Evolutionary conservation across 2,797 vertebrate species (phyloP).

Genomic region (Oryzias dopingdopingensis): DNA sequence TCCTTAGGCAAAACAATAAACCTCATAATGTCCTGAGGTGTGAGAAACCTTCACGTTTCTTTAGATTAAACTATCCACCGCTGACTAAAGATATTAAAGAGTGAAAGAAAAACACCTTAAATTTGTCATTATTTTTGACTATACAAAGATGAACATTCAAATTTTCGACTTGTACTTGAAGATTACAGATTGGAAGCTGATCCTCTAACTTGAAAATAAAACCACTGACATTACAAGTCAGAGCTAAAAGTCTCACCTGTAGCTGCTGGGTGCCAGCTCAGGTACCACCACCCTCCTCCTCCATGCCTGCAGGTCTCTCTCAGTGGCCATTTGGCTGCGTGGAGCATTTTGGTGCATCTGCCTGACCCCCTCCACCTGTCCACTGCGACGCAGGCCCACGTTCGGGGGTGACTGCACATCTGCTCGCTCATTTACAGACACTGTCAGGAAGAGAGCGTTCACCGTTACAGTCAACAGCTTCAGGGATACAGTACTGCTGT

Average conservation of each 20-base stretch:
- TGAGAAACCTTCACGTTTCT: too few species aligned
- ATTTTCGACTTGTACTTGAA: too few species aligned
- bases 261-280: constrained; percentile 80
- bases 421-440: constrained; percentile 84
- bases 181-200: too few species aligned
- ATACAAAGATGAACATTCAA: too few species aligned
- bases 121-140: too few species aligned
- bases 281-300: constrained; percentile 92
- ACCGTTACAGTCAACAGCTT: background rate
- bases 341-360: constrained; percentile 98
- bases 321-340: constrained; percentile 93
- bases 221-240: background rate
- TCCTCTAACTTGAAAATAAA: too few species aligned
- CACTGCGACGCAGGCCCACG: constrained; percentile 91
- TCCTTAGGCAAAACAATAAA: too few species aligned
- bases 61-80: too few species aligned
- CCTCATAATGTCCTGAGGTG: too few species aligned
- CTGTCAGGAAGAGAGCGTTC: constrained; percentile 54
- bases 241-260: constrained; percentile 75
- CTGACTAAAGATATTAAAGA: too few species aligned
- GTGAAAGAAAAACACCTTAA: too few species aligned
- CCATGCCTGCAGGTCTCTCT: constrained; percentile 94
- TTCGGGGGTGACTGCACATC: constrained; percentile 92
- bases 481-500: too few species aligned
- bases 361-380: constrained; percentile 94